These are phyloP conservation scores for Kryptopterus vitreolus DNA, from an alignment of 2,797 vertebrate species.

Conservation along the genomic window DNA sequence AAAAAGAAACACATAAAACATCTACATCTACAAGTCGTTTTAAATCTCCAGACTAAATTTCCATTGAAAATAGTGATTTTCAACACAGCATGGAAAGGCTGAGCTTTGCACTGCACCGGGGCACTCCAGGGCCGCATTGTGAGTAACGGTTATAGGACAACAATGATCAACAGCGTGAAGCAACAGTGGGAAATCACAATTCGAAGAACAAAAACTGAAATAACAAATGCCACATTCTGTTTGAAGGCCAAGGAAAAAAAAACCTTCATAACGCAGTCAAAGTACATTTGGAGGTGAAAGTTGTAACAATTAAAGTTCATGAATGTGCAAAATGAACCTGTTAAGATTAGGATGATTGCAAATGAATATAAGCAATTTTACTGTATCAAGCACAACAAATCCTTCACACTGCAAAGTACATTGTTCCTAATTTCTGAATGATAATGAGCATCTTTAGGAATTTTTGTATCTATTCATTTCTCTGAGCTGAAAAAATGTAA, in stretches of 20 bases:
- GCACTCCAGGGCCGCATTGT: neutral
- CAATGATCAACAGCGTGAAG: neutral
- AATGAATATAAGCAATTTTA: neutral
- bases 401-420: neutral
- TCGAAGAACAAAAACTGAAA: neutral
- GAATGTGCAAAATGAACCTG: neutral
- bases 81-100: neutral
- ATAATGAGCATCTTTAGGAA: neutral
- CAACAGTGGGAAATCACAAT: neutral
- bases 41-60: neutral
- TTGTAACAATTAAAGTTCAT: neutral
- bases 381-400: neutral
- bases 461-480: neutral
- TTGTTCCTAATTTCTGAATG: neutral
- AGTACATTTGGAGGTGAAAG: neutral
- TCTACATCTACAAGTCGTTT: neutral
- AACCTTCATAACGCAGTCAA: too few relatives aligned
- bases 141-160: neutral
- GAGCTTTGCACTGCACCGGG: neutral
- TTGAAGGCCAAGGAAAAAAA: neutral
- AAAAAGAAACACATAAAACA: neutral
- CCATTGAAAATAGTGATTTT: neutral
- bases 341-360: neutral
- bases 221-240: neutral
- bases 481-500: neutral